Conservation (phyloP, 2,888 invertebrate genomes). For the Uloborus plumipes region DNA sequence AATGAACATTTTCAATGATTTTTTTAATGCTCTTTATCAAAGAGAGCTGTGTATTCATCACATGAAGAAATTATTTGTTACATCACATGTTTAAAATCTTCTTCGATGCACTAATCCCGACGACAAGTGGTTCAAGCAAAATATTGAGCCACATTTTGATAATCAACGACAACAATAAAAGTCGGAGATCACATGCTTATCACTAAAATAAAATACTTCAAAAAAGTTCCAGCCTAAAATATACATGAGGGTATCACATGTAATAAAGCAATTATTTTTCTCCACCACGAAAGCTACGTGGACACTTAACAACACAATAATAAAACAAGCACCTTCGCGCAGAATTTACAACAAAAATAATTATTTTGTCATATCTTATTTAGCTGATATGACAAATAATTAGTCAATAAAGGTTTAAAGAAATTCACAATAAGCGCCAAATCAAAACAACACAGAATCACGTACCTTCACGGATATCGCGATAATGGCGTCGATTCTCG, state of each 20-base stretch:
- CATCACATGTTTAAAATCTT: background rate
- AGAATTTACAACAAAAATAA: too few relatives aligned
- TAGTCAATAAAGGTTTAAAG: background rate
- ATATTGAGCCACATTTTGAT: too few relatives aligned
- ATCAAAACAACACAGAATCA: constrained; percentile 46
- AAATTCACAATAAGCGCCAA: constrained; percentile 27
- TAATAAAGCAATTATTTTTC: background rate
- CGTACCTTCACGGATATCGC: constrained; percentile 63
- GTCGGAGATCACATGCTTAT: background rate
- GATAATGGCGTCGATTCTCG: constrained; percentile 64
- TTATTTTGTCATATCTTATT: too few relatives aligned
- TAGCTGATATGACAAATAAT: too few relatives aligned
- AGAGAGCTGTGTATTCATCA: constrained; percentile 32
- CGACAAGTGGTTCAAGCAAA: too few relatives aligned
- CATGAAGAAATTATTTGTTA: background rate
- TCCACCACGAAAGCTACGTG: too few relatives aligned
- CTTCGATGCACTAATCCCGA: too few relatives aligned
- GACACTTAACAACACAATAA: too few relatives aligned
- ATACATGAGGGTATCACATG: background rate
- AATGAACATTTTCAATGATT: constrained; percentile 37
- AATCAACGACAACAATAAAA: too few relatives aligned
- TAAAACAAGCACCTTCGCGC: too few relatives aligned
- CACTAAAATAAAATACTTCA: background rate
- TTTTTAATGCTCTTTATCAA: constrained; percentile 30
- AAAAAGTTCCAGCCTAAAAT: background rate